Conservation (phyloP, 2,113 vertebrate species). For the Bos javanicus region DNA sequence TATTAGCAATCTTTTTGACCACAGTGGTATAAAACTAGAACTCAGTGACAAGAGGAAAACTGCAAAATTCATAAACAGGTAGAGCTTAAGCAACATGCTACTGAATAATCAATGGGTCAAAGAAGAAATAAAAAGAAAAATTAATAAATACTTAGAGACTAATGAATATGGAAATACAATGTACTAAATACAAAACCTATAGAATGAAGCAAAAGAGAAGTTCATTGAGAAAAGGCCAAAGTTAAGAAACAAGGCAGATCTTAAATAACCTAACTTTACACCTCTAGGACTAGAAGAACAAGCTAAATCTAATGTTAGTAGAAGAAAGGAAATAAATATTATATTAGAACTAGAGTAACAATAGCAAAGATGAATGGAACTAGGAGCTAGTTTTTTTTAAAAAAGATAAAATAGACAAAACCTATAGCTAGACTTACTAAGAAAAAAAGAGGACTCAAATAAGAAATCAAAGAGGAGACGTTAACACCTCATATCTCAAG, state of each 20-base stretch:
- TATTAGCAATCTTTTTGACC: neutral
- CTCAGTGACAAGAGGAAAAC: neutral
- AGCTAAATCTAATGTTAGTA: neutral
- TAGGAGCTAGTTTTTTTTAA: neutral
- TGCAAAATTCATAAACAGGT: neutral
- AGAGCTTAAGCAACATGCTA: neutral
- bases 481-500: neutral
- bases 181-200: neutral
- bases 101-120: neutral
- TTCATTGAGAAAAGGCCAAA: neutral
- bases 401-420: neutral
- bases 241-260: neutral
- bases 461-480: neutral
- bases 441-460: neutral
- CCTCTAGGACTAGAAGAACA: neutral
- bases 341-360: neutral
- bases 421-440: neutral
- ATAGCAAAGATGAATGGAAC: neutral
- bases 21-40: neutral
- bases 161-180: neutral
- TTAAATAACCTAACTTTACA: neutral
- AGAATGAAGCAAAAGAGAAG: neutral
- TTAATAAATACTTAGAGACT: neutral
- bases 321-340: neutral
- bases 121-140: neutral